phyloP scores from a whole-genome alignment of 2,888 invertebrate genomes.

The Lasioglossum pauxillum region DNA sequence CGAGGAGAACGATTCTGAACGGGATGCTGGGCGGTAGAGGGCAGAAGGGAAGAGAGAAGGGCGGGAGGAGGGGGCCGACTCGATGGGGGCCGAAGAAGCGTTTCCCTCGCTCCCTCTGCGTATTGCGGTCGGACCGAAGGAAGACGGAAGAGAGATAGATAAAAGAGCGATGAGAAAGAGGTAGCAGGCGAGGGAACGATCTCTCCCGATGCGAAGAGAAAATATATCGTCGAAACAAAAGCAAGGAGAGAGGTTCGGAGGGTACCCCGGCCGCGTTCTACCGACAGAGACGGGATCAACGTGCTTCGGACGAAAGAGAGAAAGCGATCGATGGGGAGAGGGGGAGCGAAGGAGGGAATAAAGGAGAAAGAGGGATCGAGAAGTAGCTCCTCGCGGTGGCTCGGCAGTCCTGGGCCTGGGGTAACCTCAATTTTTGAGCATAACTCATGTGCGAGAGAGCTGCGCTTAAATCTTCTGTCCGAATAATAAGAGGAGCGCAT shows the following conservation, averaged over 20 bases:
- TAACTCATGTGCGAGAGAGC: constrained; percentile 78
- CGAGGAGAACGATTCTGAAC: constrained; percentile 71
- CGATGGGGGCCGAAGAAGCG: constrained; percentile 16
- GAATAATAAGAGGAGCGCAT: constrained; percentile 81
- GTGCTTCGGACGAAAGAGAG: constrained; percentile 33
- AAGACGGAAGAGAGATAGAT: constrained; percentile 59
- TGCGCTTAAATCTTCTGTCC: constrained; percentile 80
- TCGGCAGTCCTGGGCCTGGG: constrained; percentile 59
- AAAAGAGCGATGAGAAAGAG: constrained; percentile 52
- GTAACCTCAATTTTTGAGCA: constrained; percentile 80
- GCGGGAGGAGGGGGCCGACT: too few species aligned
- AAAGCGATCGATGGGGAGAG: constrained; percentile 47
- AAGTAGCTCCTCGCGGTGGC: constrained; percentile 62
- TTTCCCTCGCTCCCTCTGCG: constrained; percentile 51
- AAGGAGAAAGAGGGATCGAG: constrained; percentile 52
- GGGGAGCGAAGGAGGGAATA: constrained; percentile 34
- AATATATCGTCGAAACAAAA: constrained; percentile 78
- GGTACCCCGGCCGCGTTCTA: constrained; percentile 28
- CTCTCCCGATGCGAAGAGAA: constrained; percentile 74
- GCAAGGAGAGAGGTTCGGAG: constrained; percentile 57
- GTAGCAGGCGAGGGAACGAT: constrained; percentile 55
- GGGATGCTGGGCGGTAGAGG: constrained; percentile 29
- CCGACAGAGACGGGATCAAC: constrained; percentile 22
- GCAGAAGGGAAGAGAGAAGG: neutral
- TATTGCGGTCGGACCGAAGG: constrained; percentile 17